These are phyloP conservation scores for Scortum barcoo DNA, from an alignment of 2,113 vertebrate genomes.

Conservation along the genomic window DNA sequence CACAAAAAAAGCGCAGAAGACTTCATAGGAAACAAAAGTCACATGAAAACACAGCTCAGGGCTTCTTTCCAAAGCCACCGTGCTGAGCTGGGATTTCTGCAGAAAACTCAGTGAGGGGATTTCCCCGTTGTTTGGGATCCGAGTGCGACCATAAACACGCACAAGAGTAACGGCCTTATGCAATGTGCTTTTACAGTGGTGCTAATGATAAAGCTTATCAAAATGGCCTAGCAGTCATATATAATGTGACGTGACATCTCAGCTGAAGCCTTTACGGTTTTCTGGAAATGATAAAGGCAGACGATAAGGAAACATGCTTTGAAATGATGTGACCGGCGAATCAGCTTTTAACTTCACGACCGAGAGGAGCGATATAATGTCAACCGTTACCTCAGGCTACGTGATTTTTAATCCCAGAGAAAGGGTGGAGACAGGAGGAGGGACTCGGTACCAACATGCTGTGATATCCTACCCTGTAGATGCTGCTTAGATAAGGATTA, in stretches of 20 bases:
- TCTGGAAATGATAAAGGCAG: conserved; percentile 31
- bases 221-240: neutral
- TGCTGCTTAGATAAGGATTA: neutral
- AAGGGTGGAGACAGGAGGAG: neutral
- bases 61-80: conserved; percentile 19
- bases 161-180: neutral
- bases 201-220: conserved; percentile 53
- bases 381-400: neutral
- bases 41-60: neutral
- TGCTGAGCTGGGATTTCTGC: neutral
- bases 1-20: neutral
- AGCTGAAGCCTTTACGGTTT: neutral
- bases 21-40: neutral
- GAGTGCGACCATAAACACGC: conserved; percentile 16
- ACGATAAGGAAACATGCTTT: conserved; percentile 28
- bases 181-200: conserved; percentile 10
- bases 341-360: neutral
- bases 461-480: neutral
- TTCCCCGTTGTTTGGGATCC: conserved; percentile 20
- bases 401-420: neutral
- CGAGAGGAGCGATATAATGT: neutral
- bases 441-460: rapidly evolving
- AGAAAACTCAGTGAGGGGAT: conserved; percentile 26
- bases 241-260: conserved; percentile 11
- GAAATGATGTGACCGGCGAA: neutral